Percentiles rank a stretch among this genome's conserved stretches.
Conservation (phyloP, 2,113 vertebrate species). For the Scolopax mira region DNA sequence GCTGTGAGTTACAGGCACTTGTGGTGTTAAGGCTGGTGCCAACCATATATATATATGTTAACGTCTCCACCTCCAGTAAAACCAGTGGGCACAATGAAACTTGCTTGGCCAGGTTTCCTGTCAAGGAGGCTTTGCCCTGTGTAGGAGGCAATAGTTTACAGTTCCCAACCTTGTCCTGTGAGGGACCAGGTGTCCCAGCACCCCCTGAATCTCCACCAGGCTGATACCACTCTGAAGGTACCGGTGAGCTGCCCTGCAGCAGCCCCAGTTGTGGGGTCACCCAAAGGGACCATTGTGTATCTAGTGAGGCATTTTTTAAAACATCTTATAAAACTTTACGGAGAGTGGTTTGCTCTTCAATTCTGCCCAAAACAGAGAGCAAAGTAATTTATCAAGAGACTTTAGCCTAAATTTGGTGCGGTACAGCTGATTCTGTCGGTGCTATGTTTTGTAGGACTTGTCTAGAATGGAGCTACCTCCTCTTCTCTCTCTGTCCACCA, state of each 20-base stretch:
- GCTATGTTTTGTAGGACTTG: fast-evolving
- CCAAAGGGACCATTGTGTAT: background rate
- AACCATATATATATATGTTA: background rate
- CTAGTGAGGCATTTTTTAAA: background rate
- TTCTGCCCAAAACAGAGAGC: background rate
- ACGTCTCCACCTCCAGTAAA: background rate
- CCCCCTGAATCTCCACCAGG: background rate
- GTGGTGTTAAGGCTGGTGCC: background rate
- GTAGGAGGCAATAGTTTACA: background rate
- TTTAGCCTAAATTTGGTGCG: background rate
- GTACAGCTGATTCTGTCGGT: background rate
- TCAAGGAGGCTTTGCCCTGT: background rate
- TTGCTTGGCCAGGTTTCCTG: background rate
- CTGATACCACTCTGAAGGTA: background rate
- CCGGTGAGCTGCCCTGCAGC: fast-evolving
- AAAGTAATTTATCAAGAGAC: background rate
- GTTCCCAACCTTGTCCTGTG: background rate
- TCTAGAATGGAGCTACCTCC: background rate
- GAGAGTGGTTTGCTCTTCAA: background rate
- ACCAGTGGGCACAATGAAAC: fast-evolving
- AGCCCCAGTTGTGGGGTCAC: background rate
- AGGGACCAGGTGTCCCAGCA: background rate
- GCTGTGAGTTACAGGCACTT: background rate
- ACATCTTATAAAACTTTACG: background rate
- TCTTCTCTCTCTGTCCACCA: background rate